Percentiles rank a stretch among this genome's conserved stretches.
Conservation (phyloP, 2,113 vertebrate genomes). For the Brienomyrus longianalis region DNA sequence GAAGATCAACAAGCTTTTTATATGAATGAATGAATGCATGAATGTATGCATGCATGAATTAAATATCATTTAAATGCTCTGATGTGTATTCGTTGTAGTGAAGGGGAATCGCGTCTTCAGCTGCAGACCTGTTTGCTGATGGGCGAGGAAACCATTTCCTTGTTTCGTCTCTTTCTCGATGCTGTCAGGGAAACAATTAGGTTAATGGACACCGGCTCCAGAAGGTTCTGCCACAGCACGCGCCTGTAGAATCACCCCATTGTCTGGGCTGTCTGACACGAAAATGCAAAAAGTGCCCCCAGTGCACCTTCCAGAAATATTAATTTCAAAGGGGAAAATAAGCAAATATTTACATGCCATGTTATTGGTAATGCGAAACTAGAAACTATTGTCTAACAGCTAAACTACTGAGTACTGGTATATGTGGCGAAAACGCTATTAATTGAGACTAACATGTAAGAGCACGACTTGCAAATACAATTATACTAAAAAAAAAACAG, state of each 20-base stretch:
- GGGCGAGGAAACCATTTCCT: neutral
- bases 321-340: neutral
- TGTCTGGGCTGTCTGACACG: neutral
- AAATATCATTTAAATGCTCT: neutral
- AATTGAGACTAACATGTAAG: neutral
- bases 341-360: neutral
- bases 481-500: neutral
- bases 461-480: neutral
- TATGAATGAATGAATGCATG: neutral
- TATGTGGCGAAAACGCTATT: neutral
- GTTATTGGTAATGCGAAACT: neutral
- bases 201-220: slow-evolving; percentile 51
- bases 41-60: neutral
- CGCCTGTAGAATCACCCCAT: slow-evolving; percentile 27
- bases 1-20: neutral
- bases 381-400: neutral
- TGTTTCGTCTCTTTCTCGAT: slow-evolving; percentile 38
- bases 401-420: neutral
- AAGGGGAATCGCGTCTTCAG: neutral
- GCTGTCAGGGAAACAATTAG: slow-evolving; percentile 56
- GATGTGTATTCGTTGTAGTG: neutral
- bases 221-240: slow-evolving; percentile 48
- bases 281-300: neutral
- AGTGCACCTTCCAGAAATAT: neutral
- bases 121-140: neutral